Conservation (phyloP, 1,140 invertebrate species). For the Lethocerus indicus region DNA sequence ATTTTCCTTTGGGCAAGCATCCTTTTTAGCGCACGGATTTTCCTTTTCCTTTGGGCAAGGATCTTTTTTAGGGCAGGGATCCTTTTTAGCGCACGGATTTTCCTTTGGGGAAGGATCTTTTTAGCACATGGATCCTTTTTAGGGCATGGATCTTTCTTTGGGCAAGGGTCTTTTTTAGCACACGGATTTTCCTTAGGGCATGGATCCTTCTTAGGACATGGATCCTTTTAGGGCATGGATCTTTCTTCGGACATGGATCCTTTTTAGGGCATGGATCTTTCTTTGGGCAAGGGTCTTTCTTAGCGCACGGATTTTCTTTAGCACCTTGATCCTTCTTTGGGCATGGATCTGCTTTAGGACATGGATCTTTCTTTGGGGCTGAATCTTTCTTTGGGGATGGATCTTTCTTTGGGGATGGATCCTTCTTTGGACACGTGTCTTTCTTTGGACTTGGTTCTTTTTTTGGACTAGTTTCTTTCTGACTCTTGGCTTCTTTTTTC, state of each 20-base stretch:
- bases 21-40: slow-evolving; percentile 5
- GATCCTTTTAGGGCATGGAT: slow-evolving; percentile 9
- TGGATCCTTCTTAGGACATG: too few relatives aligned
- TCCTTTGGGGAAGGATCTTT: too few relatives aligned
- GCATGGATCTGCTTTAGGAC: slow-evolving; percentile 1
- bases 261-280: too few relatives aligned
- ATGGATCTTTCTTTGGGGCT: too few relatives aligned
- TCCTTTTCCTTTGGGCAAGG: slow-evolving; percentile 3
- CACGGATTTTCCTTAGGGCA: slow-evolving; percentile 7
- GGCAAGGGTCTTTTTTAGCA: background rate
- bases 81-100: slow-evolving; percentile 8
- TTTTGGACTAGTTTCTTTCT: slow-evolving; percentile 6
- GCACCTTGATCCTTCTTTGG: slow-evolving; percentile 1
- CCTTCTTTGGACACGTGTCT: background rate
- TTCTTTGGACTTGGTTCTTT: slow-evolving; percentile 4
- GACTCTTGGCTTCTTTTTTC: slow-evolving; percentile 3
- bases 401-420: too few relatives aligned
- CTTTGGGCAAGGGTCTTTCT: slow-evolving; percentile 10
- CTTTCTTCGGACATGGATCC: slow-evolving; percentile 10
- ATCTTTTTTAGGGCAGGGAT: slow-evolving; percentile 2
- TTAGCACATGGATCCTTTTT: slow-evolving; percentile 8
- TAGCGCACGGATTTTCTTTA: background rate
- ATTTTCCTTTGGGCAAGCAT: background rate
- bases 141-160: slow-evolving; percentile 2
- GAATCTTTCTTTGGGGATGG: too few relatives aligned